These are phyloP conservation scores for Lutraria rhynchaena DNA, from an alignment of 1,140 invertebrate genomes.

Conservation along the genomic window DNA sequence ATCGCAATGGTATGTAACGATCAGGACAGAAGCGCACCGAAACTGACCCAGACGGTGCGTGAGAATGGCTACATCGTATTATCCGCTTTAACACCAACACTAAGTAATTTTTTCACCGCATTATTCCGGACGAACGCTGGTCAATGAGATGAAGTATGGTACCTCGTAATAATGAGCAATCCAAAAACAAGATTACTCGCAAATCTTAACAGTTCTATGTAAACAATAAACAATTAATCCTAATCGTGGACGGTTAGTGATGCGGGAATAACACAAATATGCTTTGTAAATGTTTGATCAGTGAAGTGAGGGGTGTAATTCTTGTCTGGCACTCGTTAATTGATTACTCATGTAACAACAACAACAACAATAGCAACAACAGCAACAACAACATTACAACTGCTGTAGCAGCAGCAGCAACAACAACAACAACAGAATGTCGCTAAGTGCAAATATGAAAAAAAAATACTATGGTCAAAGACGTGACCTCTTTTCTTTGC, in stretches of 20 bases:
- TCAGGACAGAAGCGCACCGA: neutral
- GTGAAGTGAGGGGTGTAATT: neutral
- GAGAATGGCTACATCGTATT: neutral
- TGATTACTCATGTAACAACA: too few relatives aligned
- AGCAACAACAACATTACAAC: too few relatives aligned
- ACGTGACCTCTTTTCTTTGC: too few relatives aligned
- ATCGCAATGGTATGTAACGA: too few relatives aligned
- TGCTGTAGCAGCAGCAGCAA: too few relatives aligned
- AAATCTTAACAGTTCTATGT: neutral
- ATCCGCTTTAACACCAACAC: neutral
- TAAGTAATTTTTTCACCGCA: neutral
- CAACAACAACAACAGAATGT: too few relatives aligned
- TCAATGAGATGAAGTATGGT: neutral
- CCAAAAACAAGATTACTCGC: neutral
- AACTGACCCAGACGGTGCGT: neutral
- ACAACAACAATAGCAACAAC: too few relatives aligned
- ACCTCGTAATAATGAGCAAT: neutral
- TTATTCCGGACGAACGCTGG: slow-evolving; percentile 25
- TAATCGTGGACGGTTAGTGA: neutral
- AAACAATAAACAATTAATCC: slow-evolving; percentile 25
- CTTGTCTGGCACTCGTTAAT: too few relatives aligned
- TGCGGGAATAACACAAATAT: neutral
- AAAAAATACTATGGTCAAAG: too few relatives aligned
- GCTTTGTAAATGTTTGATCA: neutral
- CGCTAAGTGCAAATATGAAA: too few relatives aligned